These are phyloP conservation scores for Malurus elegans DNA, from an alignment of 2,113 vertebrate genomes.

Conservation along the genomic window DNA sequence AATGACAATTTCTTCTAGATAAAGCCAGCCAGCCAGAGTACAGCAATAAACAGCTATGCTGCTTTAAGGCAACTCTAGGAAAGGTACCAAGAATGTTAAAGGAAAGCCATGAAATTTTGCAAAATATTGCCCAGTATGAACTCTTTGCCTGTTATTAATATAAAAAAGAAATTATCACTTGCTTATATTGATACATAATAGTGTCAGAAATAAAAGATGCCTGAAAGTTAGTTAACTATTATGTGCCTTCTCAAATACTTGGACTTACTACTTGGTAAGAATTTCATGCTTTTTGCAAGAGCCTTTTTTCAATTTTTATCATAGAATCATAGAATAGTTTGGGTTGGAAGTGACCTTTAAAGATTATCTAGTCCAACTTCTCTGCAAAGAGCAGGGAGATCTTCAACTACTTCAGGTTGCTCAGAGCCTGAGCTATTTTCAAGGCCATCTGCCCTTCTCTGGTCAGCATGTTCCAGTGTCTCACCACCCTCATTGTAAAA, in stretches of 20 bases:
- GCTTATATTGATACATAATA: not conserved
- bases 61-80: not conserved
- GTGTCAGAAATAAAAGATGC: not conserved
- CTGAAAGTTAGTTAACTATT: not conserved
- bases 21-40: not conserved
- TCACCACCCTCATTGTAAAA: not conserved
- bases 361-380: not conserved
- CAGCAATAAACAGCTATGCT: not conserved
- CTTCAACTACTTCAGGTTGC: not conserved
- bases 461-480: not conserved
- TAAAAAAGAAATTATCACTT: not conserved
- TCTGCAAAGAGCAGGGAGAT: not conserved
- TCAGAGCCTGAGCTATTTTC: not conserved
- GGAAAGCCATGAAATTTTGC: not conserved
- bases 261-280: not conserved
- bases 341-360: not conserved
- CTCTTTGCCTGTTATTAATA: not conserved
- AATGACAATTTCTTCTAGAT: not conserved
- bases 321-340: not conserved
- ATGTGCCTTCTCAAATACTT: not conserved
- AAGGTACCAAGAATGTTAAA: not conserved
- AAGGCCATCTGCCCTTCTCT: not conserved
- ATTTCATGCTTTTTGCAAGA: not conserved
- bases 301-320: not conserved
- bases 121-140: not conserved